phyloP scores from a whole-genome alignment of 1,140 invertebrate genomes.

The Drosophila virilis region DNA sequence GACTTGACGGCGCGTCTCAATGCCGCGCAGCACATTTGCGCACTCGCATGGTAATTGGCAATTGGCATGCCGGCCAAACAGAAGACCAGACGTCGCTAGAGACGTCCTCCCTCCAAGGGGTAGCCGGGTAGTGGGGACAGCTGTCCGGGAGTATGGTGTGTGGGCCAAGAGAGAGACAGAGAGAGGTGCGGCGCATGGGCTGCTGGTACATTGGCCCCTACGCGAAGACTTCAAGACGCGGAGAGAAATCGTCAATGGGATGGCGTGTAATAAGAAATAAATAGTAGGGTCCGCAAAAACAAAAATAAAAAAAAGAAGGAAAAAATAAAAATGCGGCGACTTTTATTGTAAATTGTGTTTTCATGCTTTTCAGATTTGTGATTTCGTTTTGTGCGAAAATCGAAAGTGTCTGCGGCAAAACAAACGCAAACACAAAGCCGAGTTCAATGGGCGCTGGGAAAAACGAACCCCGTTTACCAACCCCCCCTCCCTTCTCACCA shows the following conservation, averaged over 20 bases:
- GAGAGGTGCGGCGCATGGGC: background rate
- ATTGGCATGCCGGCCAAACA: constrained; percentile 55
- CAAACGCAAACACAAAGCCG: constrained; percentile 8
- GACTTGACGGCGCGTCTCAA: constrained; percentile 26
- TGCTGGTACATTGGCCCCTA: constrained; percentile 60
- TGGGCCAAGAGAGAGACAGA: background rate
- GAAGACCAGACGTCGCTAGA: background rate
- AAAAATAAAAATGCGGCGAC: background rate
- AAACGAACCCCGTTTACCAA: constrained; percentile 12
- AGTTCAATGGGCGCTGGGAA: constrained; percentile 30
- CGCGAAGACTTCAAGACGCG: constrained; percentile 1
- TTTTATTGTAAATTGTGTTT: constrained; percentile 29
- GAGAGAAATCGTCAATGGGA: constrained; percentile 69
- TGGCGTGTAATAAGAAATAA: constrained; percentile 55
- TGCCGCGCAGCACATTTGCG: constrained; percentile 40
- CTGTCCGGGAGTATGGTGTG: too few species aligned
- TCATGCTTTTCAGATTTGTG: constrained; percentile 46
- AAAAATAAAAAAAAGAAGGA: constrained; percentile 10
- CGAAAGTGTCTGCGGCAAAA: constrained; percentile 62
- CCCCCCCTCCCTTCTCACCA: background rate
- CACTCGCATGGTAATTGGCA: constrained; percentile 50
- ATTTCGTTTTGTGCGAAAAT: constrained; percentile 66
- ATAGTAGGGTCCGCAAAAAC: constrained; percentile 44
- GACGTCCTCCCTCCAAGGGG: too few species aligned
- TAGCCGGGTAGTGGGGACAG: too few species aligned